phyloP scores from a whole-genome alignment of 2,797 vertebrate species.

The Paedocypris micromegethes region DNA sequence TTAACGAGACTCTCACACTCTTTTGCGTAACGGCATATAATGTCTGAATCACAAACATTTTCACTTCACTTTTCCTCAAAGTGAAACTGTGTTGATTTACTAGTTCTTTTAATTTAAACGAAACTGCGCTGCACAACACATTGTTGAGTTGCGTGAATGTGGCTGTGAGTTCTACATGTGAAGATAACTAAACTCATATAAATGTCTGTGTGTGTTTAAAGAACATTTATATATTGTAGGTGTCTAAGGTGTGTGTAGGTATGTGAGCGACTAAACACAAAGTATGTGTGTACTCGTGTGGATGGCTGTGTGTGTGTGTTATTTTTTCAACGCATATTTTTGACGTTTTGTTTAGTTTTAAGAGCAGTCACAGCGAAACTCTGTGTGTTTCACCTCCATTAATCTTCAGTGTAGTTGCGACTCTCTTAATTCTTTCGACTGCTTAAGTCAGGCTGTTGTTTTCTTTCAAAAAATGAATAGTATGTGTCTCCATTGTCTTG shows the following conservation, averaged over 20 bases:
- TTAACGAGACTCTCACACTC: background rate
- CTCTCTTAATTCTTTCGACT: conserved; percentile 1
- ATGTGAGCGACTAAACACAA: too few relatives aligned
- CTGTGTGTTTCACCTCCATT: conserved; percentile 19
- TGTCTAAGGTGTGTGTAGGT: background rate
- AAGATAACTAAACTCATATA: conserved; percentile 1
- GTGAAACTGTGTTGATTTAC: conserved; percentile 12
- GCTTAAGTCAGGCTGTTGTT: background rate
- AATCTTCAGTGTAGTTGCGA: background rate
- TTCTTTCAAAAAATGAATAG: conserved; percentile 17
- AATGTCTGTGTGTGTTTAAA: conserved; percentile 1
- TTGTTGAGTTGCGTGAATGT: background rate
- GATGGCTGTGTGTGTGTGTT: background rate
- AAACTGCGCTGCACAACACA: background rate
- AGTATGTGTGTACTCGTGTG: background rate
- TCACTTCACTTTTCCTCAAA: conserved; percentile 31
- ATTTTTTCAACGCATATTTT: too few relatives aligned
- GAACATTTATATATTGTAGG: conserved; percentile 1
- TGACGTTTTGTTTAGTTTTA: background rate
- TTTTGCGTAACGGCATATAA: background rate
- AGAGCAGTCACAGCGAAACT: conserved; percentile 24
- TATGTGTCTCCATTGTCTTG: conserved; percentile 2
- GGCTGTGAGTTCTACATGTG: conserved; percentile 5
- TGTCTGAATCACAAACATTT: conserved; percentile 14
- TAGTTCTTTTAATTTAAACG: background rate